These are phyloP conservation scores for Myiotriccus ornatus DNA, from an alignment of 2,797 vertebrate genomes.

Conservation along the genomic window DNA sequence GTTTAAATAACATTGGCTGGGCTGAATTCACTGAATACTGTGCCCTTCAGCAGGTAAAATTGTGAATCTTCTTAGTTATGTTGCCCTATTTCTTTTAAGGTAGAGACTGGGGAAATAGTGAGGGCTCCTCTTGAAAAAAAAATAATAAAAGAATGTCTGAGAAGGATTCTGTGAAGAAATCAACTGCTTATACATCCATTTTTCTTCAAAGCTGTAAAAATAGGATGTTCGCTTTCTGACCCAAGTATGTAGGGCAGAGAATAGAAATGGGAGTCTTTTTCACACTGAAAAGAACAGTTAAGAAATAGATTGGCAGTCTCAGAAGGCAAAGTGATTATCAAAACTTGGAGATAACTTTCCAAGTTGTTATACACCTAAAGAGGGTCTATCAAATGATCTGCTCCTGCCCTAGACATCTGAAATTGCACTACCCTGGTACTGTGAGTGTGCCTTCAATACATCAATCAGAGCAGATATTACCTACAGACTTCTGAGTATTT, in stretches of 20 bases:
- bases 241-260: conserved; percentile 64
- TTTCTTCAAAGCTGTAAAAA: conserved; percentile 66
- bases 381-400: conserved; percentile 5
- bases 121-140: conserved; percentile 13
- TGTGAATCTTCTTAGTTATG: conserved; percentile 5
- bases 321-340: conserved; percentile 51
- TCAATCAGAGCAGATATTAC: background rate
- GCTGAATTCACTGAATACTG: background rate
- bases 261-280: conserved; percentile 59
- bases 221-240: conserved; percentile 65
- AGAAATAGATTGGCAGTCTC: conserved; percentile 18
- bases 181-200: conserved; percentile 54
- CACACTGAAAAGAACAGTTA: conserved; percentile 49
- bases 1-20: background rate
- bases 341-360: conserved; percentile 59
- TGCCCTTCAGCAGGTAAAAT: conserved; percentile 49
- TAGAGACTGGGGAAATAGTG: conserved; percentile 5
- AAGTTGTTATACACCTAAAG: conserved; percentile 30
- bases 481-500: background rate
- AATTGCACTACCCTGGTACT: background rate
- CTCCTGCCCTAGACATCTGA: conserved; percentile 37
- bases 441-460: background rate
- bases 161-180: conserved; percentile 65
- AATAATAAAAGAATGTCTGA: background rate
- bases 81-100: conserved; percentile 61